Evolutionary conservation across 2,888 invertebrate genomes (phyloP).

Genomic region (Arrhopalites spinosus): DNA sequence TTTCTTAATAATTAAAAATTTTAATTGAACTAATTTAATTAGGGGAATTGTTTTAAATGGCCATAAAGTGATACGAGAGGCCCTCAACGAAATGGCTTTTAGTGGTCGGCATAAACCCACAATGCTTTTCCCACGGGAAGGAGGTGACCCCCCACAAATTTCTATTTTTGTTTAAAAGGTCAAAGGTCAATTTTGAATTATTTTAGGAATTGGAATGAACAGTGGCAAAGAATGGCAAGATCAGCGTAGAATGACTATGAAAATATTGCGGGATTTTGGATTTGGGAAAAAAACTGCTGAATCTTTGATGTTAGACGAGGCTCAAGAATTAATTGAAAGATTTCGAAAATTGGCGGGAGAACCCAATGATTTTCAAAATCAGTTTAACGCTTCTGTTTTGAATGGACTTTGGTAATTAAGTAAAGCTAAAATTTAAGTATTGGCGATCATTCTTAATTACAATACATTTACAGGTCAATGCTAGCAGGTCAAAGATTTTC

Average conservation of each 20-base stretch:
- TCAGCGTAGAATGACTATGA: conserved; percentile 30
- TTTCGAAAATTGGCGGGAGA: conserved; percentile 1
- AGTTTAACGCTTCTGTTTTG: conserved; percentile 29
- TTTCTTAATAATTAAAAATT: too few relatives aligned
- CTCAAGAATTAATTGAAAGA: conserved; percentile 17
- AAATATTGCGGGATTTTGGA: conserved; percentile 30
- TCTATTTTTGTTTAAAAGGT: too few relatives aligned
- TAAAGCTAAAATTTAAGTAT: too few relatives aligned
- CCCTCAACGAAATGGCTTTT: conserved; percentile 8
- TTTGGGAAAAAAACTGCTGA: conserved; percentile 32
- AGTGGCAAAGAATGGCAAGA: conserved; percentile 26
- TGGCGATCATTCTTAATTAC: too few relatives aligned
- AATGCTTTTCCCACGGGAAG: conserved; percentile 16
- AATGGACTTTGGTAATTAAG: conserved; percentile 18
- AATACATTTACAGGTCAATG: background rate
- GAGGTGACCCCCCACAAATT: too few relatives aligned
- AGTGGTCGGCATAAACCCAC: conserved; percentile 23
- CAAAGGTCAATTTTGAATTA: background rate
- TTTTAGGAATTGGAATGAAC: conserved; percentile 24
- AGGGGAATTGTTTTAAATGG: conserved; percentile 30
- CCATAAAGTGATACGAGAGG: conserved; percentile 25
- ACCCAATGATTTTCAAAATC: conserved; percentile 16
- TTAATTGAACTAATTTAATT: too few relatives aligned
- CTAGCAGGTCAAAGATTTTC: conserved; percentile 30
- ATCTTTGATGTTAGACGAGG: conserved; percentile 9